Conservation (phyloP, 2,113 vertebrate species). For the Procavia capensis region DNA sequence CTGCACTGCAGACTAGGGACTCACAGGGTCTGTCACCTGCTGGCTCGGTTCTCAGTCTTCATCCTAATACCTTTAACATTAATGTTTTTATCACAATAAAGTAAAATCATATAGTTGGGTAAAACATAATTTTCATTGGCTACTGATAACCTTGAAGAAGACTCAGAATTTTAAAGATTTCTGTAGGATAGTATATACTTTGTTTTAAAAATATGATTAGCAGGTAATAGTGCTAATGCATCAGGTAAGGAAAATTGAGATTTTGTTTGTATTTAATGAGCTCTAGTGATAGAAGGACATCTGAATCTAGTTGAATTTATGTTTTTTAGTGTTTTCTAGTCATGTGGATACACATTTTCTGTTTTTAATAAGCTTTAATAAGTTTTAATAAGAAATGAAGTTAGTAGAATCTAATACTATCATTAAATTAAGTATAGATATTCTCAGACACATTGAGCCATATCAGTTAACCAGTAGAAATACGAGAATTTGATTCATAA, state of each 20-base stretch:
- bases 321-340: not conserved
- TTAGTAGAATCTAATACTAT: not conserved
- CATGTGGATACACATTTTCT: not conserved
- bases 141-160: not conserved
- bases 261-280: not conserved
- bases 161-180: not conserved
- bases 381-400: not conserved
- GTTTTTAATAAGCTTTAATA: slow-evolving; percentile 17
- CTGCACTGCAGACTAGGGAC: not conserved
- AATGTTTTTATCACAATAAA: not conserved
- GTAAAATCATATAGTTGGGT: not conserved
- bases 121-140: not conserved
- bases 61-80: not conserved
- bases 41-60: not conserved
- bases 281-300: not conserved
- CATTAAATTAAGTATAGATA: not conserved
- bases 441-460: not conserved
- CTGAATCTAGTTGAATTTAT: not conserved
- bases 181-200: not conserved
- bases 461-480: not conserved
- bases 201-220: not conserved
- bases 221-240: not conserved
- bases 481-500: not conserved
- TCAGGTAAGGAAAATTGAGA: not conserved
- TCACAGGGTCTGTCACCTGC: not conserved